Evolutionary conservation across 2,888 invertebrate species (phyloP).

Genomic region (Didymodactylos carnosus): DNA sequence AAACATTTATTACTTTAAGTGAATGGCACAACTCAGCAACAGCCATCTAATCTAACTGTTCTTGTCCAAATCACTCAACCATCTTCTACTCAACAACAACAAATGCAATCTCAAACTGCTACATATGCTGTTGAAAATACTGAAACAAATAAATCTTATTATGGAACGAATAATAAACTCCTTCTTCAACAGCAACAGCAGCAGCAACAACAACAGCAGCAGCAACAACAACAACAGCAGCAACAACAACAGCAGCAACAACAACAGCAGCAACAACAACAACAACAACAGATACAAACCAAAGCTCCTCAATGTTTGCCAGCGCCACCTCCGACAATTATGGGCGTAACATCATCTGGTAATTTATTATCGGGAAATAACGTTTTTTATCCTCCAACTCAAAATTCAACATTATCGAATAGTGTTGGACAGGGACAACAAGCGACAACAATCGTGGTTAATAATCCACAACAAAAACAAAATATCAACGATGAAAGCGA

Average conservation of each 20-base stretch:
- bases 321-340: background rate
- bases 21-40: too few relatives aligned
- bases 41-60: background rate
- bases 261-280: background rate
- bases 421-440: too few relatives aligned
- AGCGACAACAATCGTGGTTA: background rate
- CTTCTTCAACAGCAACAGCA: background rate
- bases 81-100: too few relatives aligned
- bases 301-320: background rate
- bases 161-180: background rate
- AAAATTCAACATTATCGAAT: too few relatives aligned
- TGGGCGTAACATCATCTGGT: background rate
- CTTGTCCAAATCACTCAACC: background rate
- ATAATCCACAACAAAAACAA: too few relatives aligned
- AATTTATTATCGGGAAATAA: too few relatives aligned
- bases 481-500: background rate
- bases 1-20: too few relatives aligned
- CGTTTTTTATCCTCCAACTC: too few relatives aligned
- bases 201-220: background rate
- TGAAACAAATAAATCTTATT: background rate
- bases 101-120: background rate
- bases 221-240: background rate
- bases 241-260: background rate
- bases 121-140: background rate
- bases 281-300: too few relatives aligned